Evolutionary conservation across 2,888 invertebrate species (phyloP), one percentile per base, ranked within the genome.

Genomic region (Lochmaea crataegi): DNA sequence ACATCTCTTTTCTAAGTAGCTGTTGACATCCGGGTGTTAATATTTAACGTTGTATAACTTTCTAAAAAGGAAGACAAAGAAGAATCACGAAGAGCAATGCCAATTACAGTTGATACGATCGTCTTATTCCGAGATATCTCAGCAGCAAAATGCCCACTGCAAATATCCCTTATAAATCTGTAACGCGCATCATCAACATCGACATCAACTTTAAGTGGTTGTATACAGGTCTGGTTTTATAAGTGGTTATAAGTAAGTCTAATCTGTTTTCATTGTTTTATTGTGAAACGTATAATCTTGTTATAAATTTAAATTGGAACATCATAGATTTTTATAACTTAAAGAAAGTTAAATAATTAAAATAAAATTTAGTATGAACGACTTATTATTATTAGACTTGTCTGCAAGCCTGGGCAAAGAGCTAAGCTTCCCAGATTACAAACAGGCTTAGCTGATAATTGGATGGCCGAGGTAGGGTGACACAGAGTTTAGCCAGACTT

Each of bases 81-180:
- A 63, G 45, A 69, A 69, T 63, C 38, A 56, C 61, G 63, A 22
- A 63, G 22, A 69, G 69, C 69, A 63, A 68, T 26, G 60, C 68
- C 68, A 69, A 69, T 69, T 69, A 69, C 56, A 64, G 63, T 41
- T 41, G 69, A 69, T 69, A 69, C 69, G 18, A 69, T 69, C 69
- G 32, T 63, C 53, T 41, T 64, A 69, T 69, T 63, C 63, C 32
- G 56, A 69, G 69, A 69, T 63, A 63, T 69, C 63, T 69, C 16
- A 22, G n/a, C 69, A 56, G 53, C 63, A 26, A 68, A 72, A 71
- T 65, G 51, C 73, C 76, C 75, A 73, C 63, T 71, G 75, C 75
- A 76, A 77, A 75, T 76, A 71, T 53, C 53, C 74, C 66, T 74
- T 75, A 71, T 77, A 68, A 77, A 79, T 77, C 75, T 78, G 75